A percentile compares a stretch with the other conserved stretches of the same genome.
phyloP scores from a whole-genome alignment of 92 coral and sea anemone species.

The Phenganax marumi region DNA sequence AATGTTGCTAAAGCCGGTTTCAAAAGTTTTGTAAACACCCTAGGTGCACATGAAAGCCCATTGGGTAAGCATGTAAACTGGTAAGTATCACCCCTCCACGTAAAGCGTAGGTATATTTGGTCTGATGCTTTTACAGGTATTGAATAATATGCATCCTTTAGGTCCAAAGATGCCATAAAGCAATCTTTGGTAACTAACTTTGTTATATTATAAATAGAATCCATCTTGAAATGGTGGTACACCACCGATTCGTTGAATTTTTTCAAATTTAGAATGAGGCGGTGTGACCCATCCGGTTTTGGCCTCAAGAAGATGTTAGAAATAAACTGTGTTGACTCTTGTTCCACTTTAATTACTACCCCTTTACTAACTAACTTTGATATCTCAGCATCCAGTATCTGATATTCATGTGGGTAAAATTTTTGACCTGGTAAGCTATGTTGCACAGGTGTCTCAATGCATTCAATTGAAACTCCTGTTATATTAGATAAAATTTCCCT shows the following conservation, averaged over 20 bases:
- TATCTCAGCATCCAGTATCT: slow-evolving; percentile 1
- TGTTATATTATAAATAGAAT: slow-evolving; percentile 1
- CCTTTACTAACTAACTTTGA: slow-evolving; percentile 19
- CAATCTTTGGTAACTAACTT: slow-evolving; percentile 25
- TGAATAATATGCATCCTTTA: slow-evolving; percentile 38
- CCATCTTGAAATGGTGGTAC: slow-evolving; percentile 42
- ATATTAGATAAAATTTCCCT: slow-evolving; percentile 18
- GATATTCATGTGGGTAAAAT: background rate
- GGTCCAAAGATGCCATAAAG: slow-evolving; percentile 38
- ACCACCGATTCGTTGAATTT: slow-evolving; percentile 4
- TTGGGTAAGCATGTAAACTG: slow-evolving; percentile 33
- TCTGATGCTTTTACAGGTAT: slow-evolving; percentile 5
- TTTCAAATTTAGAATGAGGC: slow-evolving; percentile 26
- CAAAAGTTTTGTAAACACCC: slow-evolving; percentile 32
- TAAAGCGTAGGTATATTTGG: slow-evolving; percentile 19
- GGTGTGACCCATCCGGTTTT: slow-evolving; percentile 30
- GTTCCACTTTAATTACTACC: slow-evolving; percentile 18
- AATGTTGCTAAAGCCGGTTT: slow-evolving; percentile 29
- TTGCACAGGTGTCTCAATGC: slow-evolving; percentile 33
- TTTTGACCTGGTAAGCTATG: background rate
- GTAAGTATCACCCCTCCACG: slow-evolving; percentile 3
- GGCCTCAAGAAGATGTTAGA: slow-evolving; percentile 42
- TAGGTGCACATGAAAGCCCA: slow-evolving; percentile 27
- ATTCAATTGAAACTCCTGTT: slow-evolving; percentile 24
- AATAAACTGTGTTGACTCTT: slow-evolving; percentile 33